These are phyloP conservation scores for Oenanthe melanoleuca DNA, from an alignment of 2,113 vertebrate species.

Conservation along the genomic window DNA sequence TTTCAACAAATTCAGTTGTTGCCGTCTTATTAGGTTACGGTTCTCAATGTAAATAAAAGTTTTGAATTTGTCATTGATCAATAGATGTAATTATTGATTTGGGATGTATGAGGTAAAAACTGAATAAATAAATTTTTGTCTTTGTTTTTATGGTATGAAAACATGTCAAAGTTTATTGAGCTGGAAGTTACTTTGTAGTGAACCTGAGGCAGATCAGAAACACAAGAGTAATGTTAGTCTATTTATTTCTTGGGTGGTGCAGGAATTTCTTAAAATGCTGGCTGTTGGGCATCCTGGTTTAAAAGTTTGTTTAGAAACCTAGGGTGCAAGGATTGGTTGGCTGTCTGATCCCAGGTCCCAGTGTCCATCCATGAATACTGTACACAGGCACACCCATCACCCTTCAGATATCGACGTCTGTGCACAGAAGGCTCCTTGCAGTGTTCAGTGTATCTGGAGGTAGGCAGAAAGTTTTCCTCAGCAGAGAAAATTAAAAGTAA, in stretches of 20 bases:
- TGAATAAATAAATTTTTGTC: conserved; percentile 62
- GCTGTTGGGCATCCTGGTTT: background rate
- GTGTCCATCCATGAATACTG: background rate
- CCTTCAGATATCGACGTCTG: fast-evolving
- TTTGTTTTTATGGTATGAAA: conserved; percentile 36
- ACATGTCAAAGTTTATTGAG: conserved; percentile 38
- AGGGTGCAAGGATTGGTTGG: background rate
- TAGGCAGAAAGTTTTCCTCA: background rate
- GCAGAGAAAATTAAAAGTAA: background rate
- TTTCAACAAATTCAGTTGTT: conserved; percentile 72
- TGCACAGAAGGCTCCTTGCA: background rate
- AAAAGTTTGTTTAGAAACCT: background rate
- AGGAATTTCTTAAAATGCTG: background rate
- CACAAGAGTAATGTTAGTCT: background rate
- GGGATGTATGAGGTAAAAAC: conserved; percentile 57
- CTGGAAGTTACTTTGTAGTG: background rate
- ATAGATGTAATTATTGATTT: conserved; percentile 75
- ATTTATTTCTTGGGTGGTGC: background rate
- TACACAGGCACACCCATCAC: background rate
- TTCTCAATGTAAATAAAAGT: conserved; percentile 76
- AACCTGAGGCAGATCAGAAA: background rate
- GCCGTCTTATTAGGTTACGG: conserved; percentile 70
- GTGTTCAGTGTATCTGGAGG: background rate
- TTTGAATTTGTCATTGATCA: conserved; percentile 72
- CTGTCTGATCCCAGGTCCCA: background rate